Conservation (phyloP, 2,888 invertebrate species). For the Agonopterix alstromeriana region DNA sequence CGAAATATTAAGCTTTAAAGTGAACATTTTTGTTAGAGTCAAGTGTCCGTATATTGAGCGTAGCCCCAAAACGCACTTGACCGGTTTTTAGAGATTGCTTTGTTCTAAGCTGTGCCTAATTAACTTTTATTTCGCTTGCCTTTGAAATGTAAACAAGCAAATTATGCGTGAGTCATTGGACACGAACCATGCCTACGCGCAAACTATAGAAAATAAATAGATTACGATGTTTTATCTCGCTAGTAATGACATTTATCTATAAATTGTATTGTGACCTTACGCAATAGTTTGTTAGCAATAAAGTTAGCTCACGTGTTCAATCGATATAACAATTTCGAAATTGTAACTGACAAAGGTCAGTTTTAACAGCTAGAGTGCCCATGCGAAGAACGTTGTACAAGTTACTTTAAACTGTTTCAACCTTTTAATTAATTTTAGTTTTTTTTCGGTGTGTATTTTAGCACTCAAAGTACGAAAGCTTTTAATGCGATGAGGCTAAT, state of each 20-base stretch:
- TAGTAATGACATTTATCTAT: conserved; percentile 55
- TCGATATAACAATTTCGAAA: conserved; percentile 52
- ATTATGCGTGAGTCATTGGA: conserved; percentile 6
- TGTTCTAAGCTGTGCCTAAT: too few relatives aligned
- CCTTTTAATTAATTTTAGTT: conserved; percentile 55
- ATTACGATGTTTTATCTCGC: conserved; percentile 33
- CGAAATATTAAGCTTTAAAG: too few relatives aligned
- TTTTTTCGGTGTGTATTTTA: conserved; percentile 31
- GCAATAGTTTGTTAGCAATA: conserved; percentile 49
- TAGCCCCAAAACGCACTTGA: too few relatives aligned
- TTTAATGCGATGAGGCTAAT: conserved; percentile 57
- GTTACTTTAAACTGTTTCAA: conserved; percentile 37
- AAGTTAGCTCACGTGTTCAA: conserved; percentile 42
- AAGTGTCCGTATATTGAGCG: too few relatives aligned
- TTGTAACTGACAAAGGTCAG: conserved; percentile 45
- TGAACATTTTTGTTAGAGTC: too few relatives aligned
- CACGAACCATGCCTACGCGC: conserved; percentile 12
- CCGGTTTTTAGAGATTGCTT: too few relatives aligned
- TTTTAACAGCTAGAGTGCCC: conserved; percentile 32
- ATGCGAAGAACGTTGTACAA: conserved; percentile 17
- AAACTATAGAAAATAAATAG: conserved; percentile 20
- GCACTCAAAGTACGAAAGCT: conserved; percentile 44
- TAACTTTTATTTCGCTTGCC: too few relatives aligned
- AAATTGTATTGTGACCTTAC: conserved; percentile 44
- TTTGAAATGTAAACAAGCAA: not conserved